Conservation (phyloP, 30 jellyfish, hydroid and myxozoan genomes). For the Pelagia noctiluca region DNA sequence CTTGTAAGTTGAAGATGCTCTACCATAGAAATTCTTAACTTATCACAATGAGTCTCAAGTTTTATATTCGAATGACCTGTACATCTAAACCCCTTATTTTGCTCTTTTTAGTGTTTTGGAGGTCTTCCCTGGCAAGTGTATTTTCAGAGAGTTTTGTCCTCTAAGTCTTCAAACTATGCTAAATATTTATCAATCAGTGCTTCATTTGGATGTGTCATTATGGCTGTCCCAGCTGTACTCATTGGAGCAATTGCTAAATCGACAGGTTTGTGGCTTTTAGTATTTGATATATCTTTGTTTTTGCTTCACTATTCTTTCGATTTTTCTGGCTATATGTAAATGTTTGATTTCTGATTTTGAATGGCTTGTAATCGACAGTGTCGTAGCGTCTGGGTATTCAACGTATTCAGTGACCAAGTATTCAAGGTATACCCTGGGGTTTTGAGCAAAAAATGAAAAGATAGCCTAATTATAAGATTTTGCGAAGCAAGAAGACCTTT, state of each 20-base stretch:
- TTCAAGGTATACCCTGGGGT: no score
- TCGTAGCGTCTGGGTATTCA: no score
- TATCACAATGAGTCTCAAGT: neutral
- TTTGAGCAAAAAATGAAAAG: no score
- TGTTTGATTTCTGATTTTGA: no score
- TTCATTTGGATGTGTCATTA: conserved; percentile 84
- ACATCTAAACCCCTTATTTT: neutral
- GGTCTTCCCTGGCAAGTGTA: conserved; percentile 98
- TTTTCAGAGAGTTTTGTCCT: conserved; percentile 84
- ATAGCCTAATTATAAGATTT: no score
- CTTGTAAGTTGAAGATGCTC: conserved; percentile 82
- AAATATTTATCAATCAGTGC: conserved; percentile 68
- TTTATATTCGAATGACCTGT: neutral
- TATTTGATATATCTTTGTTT: neutral
- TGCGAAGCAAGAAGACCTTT: no score
- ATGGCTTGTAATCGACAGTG: no score
- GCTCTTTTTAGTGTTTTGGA: conserved; percentile 71
- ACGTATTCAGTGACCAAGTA: no score
- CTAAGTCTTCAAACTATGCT: conserved; percentile 76
- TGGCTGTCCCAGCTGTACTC: conserved; percentile 91
- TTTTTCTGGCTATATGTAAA: no score
- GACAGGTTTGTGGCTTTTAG: conserved; percentile 55
- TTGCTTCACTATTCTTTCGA: no score
- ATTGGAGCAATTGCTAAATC: conserved; percentile 91
- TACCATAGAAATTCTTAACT: neutral